Conservation (phyloP, 2,113 vertebrate genomes). For the Odobenus rosmarus region DNA sequence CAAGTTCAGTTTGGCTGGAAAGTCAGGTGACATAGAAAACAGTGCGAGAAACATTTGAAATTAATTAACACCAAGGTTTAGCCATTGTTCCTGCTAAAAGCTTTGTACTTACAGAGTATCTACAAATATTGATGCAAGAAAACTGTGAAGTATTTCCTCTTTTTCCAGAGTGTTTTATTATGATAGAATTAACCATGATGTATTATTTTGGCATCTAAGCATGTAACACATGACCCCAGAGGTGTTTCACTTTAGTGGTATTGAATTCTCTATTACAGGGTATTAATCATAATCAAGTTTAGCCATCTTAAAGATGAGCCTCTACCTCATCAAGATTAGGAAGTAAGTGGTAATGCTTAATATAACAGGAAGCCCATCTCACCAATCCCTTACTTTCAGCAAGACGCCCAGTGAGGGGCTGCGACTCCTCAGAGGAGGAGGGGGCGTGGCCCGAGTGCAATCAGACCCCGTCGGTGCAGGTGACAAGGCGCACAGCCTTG, state of each 20-base stretch:
- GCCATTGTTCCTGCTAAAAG: conserved; percentile 19
- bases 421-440: not conserved
- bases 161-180: not conserved
- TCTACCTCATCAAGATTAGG: not conserved
- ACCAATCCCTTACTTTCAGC: not conserved
- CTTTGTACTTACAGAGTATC: not conserved
- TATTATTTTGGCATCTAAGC: not conserved
- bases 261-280: not conserved
- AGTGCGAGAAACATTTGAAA: not conserved
- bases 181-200: not conserved
- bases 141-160: not conserved
- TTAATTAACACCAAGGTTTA: not conserved
- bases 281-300: conserved; percentile 7
- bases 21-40: not conserved
- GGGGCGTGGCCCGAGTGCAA: not conserved
- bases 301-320: not conserved
- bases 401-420: not conserved
- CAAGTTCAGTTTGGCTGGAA: not conserved
- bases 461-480: not conserved
- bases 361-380: not conserved
- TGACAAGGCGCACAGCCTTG: not conserved
- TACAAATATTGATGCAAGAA: not conserved
- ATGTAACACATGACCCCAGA: not conserved
- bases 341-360: not conserved
- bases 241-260: not conserved